phyloP scores from a whole-genome alignment of 2,888 invertebrate genomes.

The Amblyteles armatorius region DNA sequence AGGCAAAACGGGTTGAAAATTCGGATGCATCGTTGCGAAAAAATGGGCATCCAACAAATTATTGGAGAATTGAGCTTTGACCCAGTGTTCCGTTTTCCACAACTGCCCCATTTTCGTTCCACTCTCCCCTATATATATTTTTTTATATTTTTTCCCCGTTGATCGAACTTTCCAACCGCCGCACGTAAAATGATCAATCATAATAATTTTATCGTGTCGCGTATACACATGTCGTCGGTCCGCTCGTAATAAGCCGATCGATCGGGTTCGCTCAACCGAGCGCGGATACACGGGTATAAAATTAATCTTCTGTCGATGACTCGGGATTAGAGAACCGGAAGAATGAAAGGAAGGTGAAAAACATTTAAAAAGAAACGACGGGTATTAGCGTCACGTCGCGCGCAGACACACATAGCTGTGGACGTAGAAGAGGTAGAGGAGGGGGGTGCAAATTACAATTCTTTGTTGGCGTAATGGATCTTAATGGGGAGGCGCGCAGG shows the following conservation, averaged over 20 bases:
- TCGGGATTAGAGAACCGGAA: constrained; percentile 45
- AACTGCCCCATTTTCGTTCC: too few species aligned
- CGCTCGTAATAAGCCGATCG: constrained; percentile 51
- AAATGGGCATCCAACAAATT: too few species aligned
- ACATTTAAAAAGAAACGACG: constrained; percentile 29
- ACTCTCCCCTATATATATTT: neutral
- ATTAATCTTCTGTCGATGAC: constrained; percentile 64
- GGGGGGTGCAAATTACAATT: constrained; percentile 54
- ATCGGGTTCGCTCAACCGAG: constrained; percentile 31
- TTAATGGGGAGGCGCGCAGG: constrained; percentile 39
- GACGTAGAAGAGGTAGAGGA: neutral
- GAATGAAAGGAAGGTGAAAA: constrained; percentile 31
- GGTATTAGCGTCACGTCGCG: constrained; percentile 35
- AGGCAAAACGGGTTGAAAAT: too few species aligned
- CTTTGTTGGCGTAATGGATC: constrained; percentile 61
- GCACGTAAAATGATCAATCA: constrained; percentile 55
- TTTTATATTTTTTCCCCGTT: neutral
- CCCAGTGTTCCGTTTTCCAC: too few species aligned
- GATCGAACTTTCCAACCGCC: constrained; percentile 40
- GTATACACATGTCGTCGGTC: constrained; percentile 28
- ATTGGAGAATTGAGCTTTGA: too few species aligned
- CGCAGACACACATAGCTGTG: neutral
- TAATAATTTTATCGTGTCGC: constrained; percentile 45
- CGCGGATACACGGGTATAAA: constrained; percentile 12
- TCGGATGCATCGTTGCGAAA: too few species aligned